These are phyloP conservation scores for Lucinisca nassula DNA, from an alignment of 2,888 invertebrate species.

Conservation along the genomic window DNA sequence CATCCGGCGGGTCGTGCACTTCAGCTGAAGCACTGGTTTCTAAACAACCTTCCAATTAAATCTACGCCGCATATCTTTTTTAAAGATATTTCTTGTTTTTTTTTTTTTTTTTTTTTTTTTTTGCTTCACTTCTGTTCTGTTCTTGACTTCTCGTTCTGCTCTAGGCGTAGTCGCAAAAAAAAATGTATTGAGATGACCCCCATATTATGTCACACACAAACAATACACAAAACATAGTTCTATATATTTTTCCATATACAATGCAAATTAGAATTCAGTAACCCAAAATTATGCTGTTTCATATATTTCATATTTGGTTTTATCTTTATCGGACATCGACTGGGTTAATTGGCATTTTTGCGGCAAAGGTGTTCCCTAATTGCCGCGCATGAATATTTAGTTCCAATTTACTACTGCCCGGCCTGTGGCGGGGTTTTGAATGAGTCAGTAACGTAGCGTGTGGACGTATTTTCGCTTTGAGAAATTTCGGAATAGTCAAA, in stretches of 20 bases:
- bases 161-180: not conserved
- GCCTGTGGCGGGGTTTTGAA: constrained; percentile 58
- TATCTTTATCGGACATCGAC: too few relatives aligned
- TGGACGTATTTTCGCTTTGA: constrained; percentile 4
- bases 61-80: too few relatives aligned
- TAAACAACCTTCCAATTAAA: too few relatives aligned
- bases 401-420: not conserved
- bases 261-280: not conserved
- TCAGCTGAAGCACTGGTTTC: too few relatives aligned
- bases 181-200: not conserved
- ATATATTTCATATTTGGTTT: not conserved
- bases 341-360: too few relatives aligned
- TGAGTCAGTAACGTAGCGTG: not conserved
- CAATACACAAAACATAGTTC: not conserved
- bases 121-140: too few relatives aligned
- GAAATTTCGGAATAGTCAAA: not conserved
- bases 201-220: not conserved
- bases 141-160: not conserved
- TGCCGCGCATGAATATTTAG: not conserved
- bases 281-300: not conserved
- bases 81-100: too few relatives aligned
- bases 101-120: too few relatives aligned
- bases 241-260: not conserved
- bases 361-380: not conserved
- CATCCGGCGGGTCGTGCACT: too few relatives aligned